Conservation (phyloP, 2,113 vertebrate species). For the Gorilla gorilla region DNA sequence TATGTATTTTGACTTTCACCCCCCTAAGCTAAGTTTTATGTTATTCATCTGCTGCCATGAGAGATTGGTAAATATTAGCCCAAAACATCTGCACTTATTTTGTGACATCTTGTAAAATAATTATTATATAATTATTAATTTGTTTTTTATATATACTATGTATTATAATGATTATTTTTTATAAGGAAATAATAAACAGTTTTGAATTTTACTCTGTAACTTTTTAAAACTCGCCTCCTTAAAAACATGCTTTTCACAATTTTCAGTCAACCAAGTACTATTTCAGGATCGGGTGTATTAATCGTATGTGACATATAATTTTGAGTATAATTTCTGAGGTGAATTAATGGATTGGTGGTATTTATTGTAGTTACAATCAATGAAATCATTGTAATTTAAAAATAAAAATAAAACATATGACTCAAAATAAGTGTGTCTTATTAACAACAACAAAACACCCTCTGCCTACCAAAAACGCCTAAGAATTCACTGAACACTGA, state of each 20-base stretch:
- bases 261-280: constrained; percentile 60
- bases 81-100: neutral
- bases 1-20: neutral
- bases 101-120: constrained; percentile 7
- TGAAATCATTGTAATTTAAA: constrained; percentile 7
- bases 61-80: neutral
- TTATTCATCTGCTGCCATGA: fast-evolving
- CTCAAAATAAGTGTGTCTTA: neutral
- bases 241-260: constrained; percentile 60
- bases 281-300: constrained; percentile 65
- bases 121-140: constrained; percentile 15
- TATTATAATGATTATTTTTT: neutral
- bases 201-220: constrained; percentile 52
- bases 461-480: neutral
- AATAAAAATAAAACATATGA: neutral
- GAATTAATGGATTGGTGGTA: constrained; percentile 65
- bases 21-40: neutral
- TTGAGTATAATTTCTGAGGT: constrained; percentile 49
- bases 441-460: neutral
- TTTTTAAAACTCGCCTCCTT: constrained; percentile 8
- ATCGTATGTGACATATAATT: constrained; percentile 73
- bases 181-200: constrained; percentile 48
- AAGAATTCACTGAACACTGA: neutral
- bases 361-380: constrained; percentile 64
- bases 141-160: neutral